Conservation (phyloP, 2,888 invertebrate genomes). For the Cephalotes varians region DNA sequence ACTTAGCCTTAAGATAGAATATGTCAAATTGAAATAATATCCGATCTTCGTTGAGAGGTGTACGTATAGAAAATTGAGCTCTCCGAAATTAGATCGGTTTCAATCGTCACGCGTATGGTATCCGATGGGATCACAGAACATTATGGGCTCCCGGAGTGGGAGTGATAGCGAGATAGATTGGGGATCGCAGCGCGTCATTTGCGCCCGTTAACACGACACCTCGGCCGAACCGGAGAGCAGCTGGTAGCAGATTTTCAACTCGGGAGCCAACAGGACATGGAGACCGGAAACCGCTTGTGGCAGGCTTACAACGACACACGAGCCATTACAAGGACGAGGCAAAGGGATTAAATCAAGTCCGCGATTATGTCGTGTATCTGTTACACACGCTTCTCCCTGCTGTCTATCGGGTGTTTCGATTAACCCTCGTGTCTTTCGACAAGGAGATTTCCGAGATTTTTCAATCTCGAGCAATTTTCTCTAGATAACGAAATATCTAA, state of each 20-base stretch:
- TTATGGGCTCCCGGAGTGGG: slow-evolving; percentile 14
- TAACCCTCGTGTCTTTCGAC: neutral
- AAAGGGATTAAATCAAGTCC: slow-evolving; percentile 64
- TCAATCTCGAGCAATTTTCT: neutral
- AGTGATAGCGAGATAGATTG: slow-evolving; percentile 67
- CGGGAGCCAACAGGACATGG: slow-evolving; percentile 28
- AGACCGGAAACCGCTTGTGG: slow-evolving; percentile 46
- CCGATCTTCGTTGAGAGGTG: neutral
- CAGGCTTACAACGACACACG: slow-evolving; percentile 32
- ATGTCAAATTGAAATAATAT: neutral
- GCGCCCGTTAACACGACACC: slow-evolving; percentile 67
- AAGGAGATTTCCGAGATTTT: neutral
- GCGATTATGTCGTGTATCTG: slow-evolving; percentile 62
- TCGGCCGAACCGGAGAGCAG: slow-evolving; percentile 50
- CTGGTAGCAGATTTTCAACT: slow-evolving; percentile 56
- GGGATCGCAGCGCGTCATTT: slow-evolving; percentile 65
- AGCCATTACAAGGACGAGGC: slow-evolving; percentile 27
- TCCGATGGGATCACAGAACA: slow-evolving; percentile 26
- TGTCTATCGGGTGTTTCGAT: slow-evolving; percentile 35
- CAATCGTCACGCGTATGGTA: neutral
- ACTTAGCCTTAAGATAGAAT: neutral
- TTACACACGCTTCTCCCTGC: slow-evolving; percentile 36
- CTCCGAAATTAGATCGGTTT: slow-evolving; percentile 19
- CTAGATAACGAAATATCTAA: neutral
- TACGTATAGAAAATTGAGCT: neutral